Conservation (phyloP, 30 jellyfish, hydroid and myxozoan genomes). For the Turritopsis rubra region DNA sequence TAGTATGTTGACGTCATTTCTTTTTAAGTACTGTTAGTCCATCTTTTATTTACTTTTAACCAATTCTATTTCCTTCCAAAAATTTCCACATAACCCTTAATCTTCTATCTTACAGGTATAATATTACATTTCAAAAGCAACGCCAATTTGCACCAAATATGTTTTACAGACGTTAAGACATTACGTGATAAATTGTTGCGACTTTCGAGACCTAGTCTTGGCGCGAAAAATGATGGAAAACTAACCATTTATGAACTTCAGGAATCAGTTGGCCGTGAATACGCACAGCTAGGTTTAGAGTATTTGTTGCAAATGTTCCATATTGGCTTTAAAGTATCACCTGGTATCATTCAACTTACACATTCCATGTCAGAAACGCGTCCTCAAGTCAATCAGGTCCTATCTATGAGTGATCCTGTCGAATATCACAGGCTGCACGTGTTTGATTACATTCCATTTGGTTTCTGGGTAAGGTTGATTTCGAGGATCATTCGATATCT, state of each 20-base stretch:
- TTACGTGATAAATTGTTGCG: not conserved
- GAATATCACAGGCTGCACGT: constrained; percentile 3
- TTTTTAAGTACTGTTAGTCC: too few relatives aligned
- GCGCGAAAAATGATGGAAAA: not conserved
- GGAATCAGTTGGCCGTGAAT: not conserved
- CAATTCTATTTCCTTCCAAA: too few relatives aligned
- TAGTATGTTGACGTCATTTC: too few relatives aligned
- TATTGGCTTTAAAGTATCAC: not conserved
- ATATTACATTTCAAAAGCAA: constrained; percentile 1
- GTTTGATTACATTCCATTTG: constrained; percentile 1
- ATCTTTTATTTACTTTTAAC: too few relatives aligned
- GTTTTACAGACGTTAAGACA: not conserved
- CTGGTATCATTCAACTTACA: not conserved
- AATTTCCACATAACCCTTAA: too few relatives aligned
- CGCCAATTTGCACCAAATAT: not conserved
- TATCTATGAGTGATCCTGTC: not conserved
- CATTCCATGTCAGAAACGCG: not conserved
- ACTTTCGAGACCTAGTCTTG: not conserved
- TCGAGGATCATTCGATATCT: not conserved
- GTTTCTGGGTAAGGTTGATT: not conserved
- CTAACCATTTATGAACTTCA: not conserved
- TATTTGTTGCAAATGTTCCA: constrained; percentile 1
- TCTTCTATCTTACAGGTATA: not conserved
- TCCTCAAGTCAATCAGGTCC: not conserved
- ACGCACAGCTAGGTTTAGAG: not conserved